phyloP scores from a whole-genome alignment of 2,797 vertebrate species.

The Lutjanus campechanus region DNA sequence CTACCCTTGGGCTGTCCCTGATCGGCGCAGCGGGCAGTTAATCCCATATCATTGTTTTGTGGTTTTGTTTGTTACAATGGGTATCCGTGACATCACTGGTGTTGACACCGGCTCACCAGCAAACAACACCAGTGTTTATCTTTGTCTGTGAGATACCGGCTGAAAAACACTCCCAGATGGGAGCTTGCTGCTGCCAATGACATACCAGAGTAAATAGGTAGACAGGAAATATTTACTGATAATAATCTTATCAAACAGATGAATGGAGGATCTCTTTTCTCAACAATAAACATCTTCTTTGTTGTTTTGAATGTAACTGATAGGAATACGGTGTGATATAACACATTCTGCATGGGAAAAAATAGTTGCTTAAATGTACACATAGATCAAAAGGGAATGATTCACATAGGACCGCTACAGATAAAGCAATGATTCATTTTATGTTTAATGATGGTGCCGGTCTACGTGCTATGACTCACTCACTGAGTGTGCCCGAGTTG shows the following conservation, averaged over 20 bases:
- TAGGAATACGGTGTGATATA: constrained; percentile 1
- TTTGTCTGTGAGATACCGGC: constrained; percentile 69
- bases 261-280: constrained; percentile 57
- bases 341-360: constrained; percentile 24
- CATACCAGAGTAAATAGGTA: constrained; percentile 76
- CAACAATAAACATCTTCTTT: constrained; percentile 55
- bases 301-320: constrained; percentile 16
- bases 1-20: constrained; percentile 69
- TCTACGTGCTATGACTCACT: constrained; percentile 39
- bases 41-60: constrained; percentile 76
- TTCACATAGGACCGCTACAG: not conserved
- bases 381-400: constrained; percentile 3
- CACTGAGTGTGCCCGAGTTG: constrained; percentile 17
- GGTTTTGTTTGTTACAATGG: constrained; percentile 76
- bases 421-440: constrained; percentile 34
- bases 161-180: constrained; percentile 81
- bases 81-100: constrained; percentile 81
- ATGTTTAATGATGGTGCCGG: constrained; percentile 13
- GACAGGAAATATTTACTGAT: constrained; percentile 79
- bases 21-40: constrained; percentile 48
- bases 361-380: constrained; percentile 15
- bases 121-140: constrained; percentile 81
- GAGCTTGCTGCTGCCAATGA: constrained; percentile 62
- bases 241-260: constrained; percentile 82
- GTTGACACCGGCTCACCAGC: constrained; percentile 73